phyloP scores from a whole-genome alignment of 1,140 invertebrate species.

The Archegozetes longisetosus region DNA sequence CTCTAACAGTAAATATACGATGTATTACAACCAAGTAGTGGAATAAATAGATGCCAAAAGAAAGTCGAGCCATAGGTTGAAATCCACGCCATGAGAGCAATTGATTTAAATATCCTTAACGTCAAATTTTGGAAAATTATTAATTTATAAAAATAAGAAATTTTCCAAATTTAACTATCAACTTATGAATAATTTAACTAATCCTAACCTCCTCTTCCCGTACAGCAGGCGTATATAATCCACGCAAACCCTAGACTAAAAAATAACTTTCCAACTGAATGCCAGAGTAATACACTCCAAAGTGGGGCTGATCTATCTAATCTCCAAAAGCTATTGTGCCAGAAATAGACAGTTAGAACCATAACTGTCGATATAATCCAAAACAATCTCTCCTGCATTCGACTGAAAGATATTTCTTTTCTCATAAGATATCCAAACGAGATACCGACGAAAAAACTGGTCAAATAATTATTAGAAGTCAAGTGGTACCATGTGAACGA shows the following conservation, averaged over 20 bases:
- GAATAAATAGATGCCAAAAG: conserved; percentile 30
- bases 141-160: no score
- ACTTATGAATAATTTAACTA: no score
- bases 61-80: conserved; percentile 29
- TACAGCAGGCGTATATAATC: neutral
- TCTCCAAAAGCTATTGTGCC: neutral
- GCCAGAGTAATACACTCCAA: neutral
- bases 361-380: neutral
- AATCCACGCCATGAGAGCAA: conserved; percentile 23
- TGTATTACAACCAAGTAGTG: conserved; percentile 23
- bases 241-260: neutral
- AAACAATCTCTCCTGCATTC: neutral
- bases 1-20: conserved; percentile 1
- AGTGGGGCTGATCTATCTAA: neutral
- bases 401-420: neutral
- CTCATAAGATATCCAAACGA: neutral
- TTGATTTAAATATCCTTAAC: neutral
- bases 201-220: neutral
- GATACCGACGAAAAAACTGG: neutral
- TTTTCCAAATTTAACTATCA: neutral
- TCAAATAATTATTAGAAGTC: neutral
- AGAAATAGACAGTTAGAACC: neutral
- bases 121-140: no score
- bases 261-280: neutral
- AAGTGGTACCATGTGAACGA: neutral